A percentile compares a stretch with the other conserved stretches of the same genome.
These are phyloP conservation scores for Bombus vancouverensis DNA, from an alignment of 1,140 invertebrate genomes.

Conservation along the genomic window DNA sequence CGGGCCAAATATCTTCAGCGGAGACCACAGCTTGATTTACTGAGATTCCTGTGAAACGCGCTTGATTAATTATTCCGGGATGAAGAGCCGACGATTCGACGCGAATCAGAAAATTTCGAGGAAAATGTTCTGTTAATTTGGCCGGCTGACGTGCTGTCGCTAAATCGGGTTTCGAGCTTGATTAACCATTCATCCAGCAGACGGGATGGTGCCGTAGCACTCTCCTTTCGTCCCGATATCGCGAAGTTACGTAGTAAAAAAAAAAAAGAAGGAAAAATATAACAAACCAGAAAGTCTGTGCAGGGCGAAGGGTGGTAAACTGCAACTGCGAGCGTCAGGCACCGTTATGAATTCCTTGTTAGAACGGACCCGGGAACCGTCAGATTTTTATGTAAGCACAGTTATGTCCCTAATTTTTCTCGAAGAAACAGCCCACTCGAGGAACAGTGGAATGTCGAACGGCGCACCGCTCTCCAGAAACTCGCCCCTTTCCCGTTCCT, in stretches of 20 bases:
- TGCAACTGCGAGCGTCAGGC: no score
- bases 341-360: conserved; percentile 25
- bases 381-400: conserved; percentile 1
- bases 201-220: not conserved
- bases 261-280: not conserved
- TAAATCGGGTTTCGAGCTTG: conserved; percentile 48
- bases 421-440: conserved; percentile 15
- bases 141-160: not conserved
- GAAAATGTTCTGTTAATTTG: conserved; percentile 54
- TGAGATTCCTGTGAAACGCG: conserved; percentile 10
- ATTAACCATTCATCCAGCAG: conserved; percentile 61
- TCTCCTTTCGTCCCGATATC: conserved; percentile 47
- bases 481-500: not conserved
- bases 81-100: not conserved
- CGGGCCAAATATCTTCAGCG: not conserved
- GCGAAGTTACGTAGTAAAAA: conserved; percentile 19
- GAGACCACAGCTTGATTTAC: not conserved
- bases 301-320: not conserved
- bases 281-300: no score
- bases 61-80: conserved; percentile 55
- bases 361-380: not conserved
- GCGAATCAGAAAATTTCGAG: conserved; percentile 29
- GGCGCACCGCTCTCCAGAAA: not conserved
- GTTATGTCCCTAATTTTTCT: conserved; percentile 25
- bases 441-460: conserved; percentile 26